Conservation (phyloP, 2,113 vertebrate genomes). For the Ranitomeya variabilis region DNA sequence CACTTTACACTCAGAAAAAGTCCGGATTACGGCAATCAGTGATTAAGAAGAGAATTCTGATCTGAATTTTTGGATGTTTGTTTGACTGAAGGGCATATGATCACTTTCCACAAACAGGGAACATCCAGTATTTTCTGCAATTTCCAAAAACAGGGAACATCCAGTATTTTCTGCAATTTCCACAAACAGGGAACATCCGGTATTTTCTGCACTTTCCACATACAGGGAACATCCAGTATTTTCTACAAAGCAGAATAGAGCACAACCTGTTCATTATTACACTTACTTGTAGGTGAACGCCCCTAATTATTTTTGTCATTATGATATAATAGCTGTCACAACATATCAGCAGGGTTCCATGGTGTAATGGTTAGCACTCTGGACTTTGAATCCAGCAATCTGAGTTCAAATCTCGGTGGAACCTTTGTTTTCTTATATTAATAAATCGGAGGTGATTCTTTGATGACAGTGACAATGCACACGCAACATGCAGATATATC, state of each 20-base stretch:
- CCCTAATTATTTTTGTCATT: neutral
- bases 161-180: no score
- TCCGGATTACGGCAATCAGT: neutral
- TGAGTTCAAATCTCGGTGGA: constrained; percentile 25
- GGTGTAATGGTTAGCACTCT: constrained; percentile 30
- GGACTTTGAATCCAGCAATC: constrained; percentile 18
- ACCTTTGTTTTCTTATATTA: neutral
- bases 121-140: no score
- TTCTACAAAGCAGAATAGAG: neutral
- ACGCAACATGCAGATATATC: no score
- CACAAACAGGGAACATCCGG: no score
- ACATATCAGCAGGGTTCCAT: neutral
- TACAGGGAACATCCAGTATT: neutral
- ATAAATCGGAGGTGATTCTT: no score
- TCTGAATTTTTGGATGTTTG: neutral
- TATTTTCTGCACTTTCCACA: neutral
- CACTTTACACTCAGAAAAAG: neutral
- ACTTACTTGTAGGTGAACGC: neutral
- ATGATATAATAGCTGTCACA: neutral
- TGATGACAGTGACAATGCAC: no score
- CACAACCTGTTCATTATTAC: neutral
- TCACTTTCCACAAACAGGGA: neutral
- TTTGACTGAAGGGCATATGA: neutral
- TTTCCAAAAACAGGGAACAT: no score
- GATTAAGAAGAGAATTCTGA: neutral